phyloP scores from a whole-genome alignment of 2,113 vertebrate species.

The Zootoca vivipara region DNA sequence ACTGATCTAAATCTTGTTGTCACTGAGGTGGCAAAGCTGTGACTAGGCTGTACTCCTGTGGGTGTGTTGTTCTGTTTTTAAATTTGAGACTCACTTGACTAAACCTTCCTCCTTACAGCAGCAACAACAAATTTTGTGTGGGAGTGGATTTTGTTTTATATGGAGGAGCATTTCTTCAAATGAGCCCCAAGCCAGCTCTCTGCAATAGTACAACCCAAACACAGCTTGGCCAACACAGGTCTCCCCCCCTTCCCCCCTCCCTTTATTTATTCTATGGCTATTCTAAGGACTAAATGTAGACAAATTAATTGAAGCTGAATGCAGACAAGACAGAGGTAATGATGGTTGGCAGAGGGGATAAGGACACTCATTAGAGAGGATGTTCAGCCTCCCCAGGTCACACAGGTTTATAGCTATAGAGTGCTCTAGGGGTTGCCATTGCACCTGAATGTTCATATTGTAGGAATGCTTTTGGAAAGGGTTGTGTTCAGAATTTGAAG shows the following conservation, averaged over 20 bases:
- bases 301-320: constrained; percentile 4
- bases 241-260: neutral
- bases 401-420: neutral
- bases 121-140: neutral
- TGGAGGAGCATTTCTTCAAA: neutral
- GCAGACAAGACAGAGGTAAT: neutral
- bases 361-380: neutral
- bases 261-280: neutral
- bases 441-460: neutral
- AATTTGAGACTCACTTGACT: too few species aligned
- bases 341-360: neutral
- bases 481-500: too few species aligned
- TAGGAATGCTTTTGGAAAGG: neutral
- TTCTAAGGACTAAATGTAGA: neutral
- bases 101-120: too few species aligned
- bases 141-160: neutral
- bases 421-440: too few species aligned
- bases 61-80: too few species aligned
- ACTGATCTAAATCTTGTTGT: neutral
- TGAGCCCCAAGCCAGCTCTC: neutral
- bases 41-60: neutral
- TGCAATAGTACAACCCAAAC: neutral
- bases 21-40: neutral
- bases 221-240: neutral
- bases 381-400: neutral